A percentile compares a stretch with the other conserved stretches of the same genome.
Evolutionary conservation across 2,113 vertebrate genomes (phyloP).

Genomic region (Chionomys nivalis): DNA sequence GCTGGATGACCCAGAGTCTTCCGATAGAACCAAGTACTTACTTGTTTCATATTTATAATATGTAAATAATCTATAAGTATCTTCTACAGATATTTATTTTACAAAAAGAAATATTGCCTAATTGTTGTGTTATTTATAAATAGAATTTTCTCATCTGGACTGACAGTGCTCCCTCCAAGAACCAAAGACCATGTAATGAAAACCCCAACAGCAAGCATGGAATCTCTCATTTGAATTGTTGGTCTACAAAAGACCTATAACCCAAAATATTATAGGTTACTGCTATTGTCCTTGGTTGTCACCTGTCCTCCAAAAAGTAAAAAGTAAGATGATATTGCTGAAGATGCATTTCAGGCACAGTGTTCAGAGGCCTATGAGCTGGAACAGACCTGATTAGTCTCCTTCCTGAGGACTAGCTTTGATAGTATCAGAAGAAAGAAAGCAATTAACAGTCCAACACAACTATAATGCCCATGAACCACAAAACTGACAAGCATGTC

Average conservation of each 20-base stretch:
- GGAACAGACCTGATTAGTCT: neutral
- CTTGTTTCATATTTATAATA: neutral
- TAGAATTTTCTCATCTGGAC: neutral
- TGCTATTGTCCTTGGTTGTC: neutral
- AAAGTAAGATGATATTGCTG: neutral
- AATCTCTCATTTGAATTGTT: neutral
- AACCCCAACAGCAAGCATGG: neutral
- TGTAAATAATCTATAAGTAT: neutral
- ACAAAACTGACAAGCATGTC: neutral
- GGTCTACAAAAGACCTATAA: neutral
- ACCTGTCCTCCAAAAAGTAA: neutral
- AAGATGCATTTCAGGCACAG: neutral
- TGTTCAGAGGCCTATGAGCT: neutral
- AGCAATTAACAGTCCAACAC: neutral
- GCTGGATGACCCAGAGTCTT: too few relatives aligned
- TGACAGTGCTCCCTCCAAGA: neutral
- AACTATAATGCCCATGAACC: neutral
- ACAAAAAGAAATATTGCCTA: neutral
- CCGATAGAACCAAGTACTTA: neutral
- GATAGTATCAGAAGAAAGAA: neutral
- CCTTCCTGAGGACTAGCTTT: neutral
- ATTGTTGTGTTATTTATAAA: neutral
- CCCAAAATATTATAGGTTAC: neutral
- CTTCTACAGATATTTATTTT: constrained; percentile 34
- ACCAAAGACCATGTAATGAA: neutral